Base-by-base conservation (phyloP, 1,140 invertebrate genomes). In the Drosophila auraria region DNA sequence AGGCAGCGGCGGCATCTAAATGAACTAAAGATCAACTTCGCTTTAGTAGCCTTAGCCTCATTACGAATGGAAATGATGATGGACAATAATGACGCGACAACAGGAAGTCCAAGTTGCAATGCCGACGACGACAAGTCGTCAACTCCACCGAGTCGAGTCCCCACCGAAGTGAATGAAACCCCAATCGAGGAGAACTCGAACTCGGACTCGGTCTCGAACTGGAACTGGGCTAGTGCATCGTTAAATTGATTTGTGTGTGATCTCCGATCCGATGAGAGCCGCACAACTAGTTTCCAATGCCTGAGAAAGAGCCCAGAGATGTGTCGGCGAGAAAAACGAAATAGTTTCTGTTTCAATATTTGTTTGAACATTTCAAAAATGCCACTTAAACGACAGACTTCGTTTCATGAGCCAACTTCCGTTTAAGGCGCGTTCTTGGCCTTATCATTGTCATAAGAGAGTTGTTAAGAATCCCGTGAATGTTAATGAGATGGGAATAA, bases 11-110 rank as follows among this genome's bases (percentile, higher is more conserved):
- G 86, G 86, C 86, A 89, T 89, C 86, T 90, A 89, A 89, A 89
- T 89, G 86, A 89, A 89, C 87, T 90, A 71, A 61, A 86, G 79
- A 89, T 90, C 82, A 66, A 89, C 82, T 89, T 82, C 78, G 83
- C 79, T 90, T 91, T 80, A 82, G 87, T 74, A 90, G 86, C 86
- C 82, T 77, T 81, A 81, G 87, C 87, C 87, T 90, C 86, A 90
- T 90, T 90, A 90, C 86, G 86, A 90, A 90, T 90, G 86, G 86
- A 90, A 90, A 90, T 90, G 86, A 90, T 90, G 86, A 90, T 90
- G 87, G 86, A 90, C 86, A 90, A 90, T 90, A 90, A 90, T 91
- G 86, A 90, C 87, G 86, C 86, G 86, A 90, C 86, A 90, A 90
- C 86, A 90, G 86, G 86, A 90, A 90, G 86, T 90, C 86, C 81